These are phyloP conservation scores for Achatina immaculata DNA, from an alignment of 1,140 invertebrate species.

Conservation along the genomic window DNA sequence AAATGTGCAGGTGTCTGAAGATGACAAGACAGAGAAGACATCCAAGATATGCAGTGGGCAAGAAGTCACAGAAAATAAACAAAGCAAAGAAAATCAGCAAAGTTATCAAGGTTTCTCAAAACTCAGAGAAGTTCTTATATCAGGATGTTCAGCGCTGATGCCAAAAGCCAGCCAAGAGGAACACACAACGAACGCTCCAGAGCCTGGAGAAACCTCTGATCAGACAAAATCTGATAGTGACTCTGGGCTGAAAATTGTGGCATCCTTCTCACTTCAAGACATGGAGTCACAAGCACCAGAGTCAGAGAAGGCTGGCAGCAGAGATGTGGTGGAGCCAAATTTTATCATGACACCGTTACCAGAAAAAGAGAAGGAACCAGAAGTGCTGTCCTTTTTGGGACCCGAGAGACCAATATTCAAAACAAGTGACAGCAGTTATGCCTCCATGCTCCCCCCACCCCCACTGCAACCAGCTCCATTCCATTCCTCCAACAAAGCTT, in stretches of 20 bases:
- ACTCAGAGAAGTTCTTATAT: slow-evolving; percentile 22
- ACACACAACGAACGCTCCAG: too few relatives aligned
- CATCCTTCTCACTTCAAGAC: slow-evolving; percentile 43
- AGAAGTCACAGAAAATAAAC: background rate
- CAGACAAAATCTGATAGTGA: background rate
- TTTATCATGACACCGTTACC: slow-evolving; percentile 9
- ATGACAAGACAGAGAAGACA: background rate
- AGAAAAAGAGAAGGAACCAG: slow-evolving; percentile 16
- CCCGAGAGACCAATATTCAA: slow-evolving; percentile 30
- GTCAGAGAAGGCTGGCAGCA: background rate
- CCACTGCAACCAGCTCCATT: slow-evolving; percentile 13
- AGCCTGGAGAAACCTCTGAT: background rate
- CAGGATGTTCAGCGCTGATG: background rate
- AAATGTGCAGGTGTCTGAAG: background rate
- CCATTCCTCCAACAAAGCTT: background rate
- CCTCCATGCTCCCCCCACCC: background rate
- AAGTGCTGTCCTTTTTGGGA: slow-evolving; percentile 31
- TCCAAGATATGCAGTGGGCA: background rate
- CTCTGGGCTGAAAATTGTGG: slow-evolving; percentile 44
- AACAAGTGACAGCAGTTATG: background rate
- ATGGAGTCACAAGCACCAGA: background rate
- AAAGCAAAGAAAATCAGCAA: slow-evolving; percentile 16
- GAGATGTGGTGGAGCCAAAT: background rate
- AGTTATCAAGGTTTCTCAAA: slow-evolving; percentile 28
- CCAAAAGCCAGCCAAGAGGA: background rate